Base-by-base conservation (phyloP, 2,797 vertebrate genomes). In the Hydrolagus colliei region DNA sequence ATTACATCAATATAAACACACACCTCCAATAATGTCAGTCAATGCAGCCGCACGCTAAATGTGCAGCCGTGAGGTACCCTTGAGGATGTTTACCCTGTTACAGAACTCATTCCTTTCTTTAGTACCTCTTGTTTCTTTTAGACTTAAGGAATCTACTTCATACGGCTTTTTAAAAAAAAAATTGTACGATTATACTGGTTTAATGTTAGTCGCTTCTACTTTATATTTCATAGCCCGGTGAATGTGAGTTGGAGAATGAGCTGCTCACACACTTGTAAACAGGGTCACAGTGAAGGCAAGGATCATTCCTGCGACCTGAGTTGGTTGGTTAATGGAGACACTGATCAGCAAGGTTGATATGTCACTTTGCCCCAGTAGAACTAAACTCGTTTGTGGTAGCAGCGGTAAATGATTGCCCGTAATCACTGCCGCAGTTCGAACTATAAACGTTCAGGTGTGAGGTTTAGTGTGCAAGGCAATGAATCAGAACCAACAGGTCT, bases 1-100 rank as follows among this genome's bases (percentile, higher is more conserved):
- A 84, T 84, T 84, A 84, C 79, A 84, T 84, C 79, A 84, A 84
- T 84, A 84, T 84, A 84, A 84, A 84, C 79, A 84, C 79, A 84
- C 79, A 84, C 79, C 41, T 84, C 65, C 62, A 84, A 84, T 84
- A 68, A 84, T 84, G 79, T 84, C 79, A 84, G 79, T 84, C 65
- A 68, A 52, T 84, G 68, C 52, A 80, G 78, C 65, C 78, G 12
- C 20, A 52, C 65, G 16, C 79, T 84, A 84, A 68, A 59, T 79
- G 77, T 63, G 41, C 41, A 79, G 32, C 65, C 10, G 41, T 52
- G 79, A 82, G 79, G 79, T 82, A 82, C 79, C 27, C 79, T 84
- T 84, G 79, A 84, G 18, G 79, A 71, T 84, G 79, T 84, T 84
- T 84, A 84, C 79, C 79, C 79, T 84, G 79, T 84, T 71, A 71